phyloP scores from a whole-genome alignment of 2,888 invertebrate genomes.

The Platynereis dumerilii region DNA sequence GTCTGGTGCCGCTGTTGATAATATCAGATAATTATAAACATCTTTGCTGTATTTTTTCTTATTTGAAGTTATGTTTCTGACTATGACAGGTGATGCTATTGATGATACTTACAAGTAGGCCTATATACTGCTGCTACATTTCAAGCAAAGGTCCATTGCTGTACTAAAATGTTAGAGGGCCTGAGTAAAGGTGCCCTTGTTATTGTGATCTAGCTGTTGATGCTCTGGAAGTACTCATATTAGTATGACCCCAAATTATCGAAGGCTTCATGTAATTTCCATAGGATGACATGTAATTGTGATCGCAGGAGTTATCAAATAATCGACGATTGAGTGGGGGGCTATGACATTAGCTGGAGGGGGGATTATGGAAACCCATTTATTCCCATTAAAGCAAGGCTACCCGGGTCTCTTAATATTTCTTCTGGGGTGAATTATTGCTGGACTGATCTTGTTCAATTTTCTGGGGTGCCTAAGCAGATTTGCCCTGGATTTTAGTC shows the following conservation, averaged over 20 bases:
- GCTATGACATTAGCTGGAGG: neutral
- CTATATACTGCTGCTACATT: too few species aligned
- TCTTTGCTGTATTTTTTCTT: too few species aligned
- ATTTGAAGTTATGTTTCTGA: too few species aligned
- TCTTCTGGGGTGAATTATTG: constrained; percentile 22
- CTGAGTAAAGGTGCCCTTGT: too few species aligned
- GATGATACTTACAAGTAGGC: too few species aligned
- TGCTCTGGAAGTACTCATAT: neutral
- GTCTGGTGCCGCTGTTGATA: too few species aligned
- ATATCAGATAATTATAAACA: too few species aligned
- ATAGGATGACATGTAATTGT: constrained; percentile 30
- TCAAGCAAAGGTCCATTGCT: too few species aligned
- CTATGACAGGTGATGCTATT: too few species aligned
- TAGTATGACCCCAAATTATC: too few species aligned
- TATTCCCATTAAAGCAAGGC: constrained; percentile 24
- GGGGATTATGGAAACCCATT: constrained; percentile 7
- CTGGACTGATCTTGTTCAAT: constrained; percentile 21
- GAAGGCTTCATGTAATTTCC: constrained; percentile 24
- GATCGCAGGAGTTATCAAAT: constrained; percentile 22
- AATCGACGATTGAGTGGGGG: constrained; percentile 18
- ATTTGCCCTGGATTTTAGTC: constrained; percentile 6
- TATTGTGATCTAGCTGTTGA: too few species aligned
- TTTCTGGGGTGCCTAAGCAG: constrained; percentile 6
- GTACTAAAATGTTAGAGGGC: too few species aligned
- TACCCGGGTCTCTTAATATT: constrained; percentile 24